Conservation (phyloP, 2,113 vertebrate species). For the Sterna hirundo region DNA sequence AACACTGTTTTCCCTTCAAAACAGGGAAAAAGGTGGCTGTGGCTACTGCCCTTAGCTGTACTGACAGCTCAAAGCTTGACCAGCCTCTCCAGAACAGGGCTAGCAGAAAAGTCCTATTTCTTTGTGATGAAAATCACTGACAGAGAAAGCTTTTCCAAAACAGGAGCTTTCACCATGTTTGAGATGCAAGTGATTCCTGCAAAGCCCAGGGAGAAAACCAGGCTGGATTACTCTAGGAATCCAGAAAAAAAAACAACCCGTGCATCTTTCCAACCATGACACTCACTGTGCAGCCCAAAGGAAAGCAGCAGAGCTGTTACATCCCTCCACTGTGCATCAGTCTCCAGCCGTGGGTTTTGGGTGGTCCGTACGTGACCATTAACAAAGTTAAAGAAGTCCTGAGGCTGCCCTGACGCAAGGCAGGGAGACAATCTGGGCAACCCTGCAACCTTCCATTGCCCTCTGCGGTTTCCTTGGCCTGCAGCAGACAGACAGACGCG, state of each 20-base stretch:
- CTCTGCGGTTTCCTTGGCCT: not conserved
- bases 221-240: not conserved
- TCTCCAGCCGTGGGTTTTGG: not conserved
- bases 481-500: not conserved
- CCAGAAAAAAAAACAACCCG: no score
- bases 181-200: not conserved
- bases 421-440: not conserved
- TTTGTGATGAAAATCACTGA: not conserved
- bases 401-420: not conserved
- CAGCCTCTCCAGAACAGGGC: not conserved
- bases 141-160: not conserved
- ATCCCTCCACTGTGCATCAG: not conserved
- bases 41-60: not conserved
- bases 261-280: not conserved
- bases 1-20: not conserved
- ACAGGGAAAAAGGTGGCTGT: not conserved
- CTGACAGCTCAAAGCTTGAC: not conserved
- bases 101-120: not conserved
- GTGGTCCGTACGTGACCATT: rapidly evolving
- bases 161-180: not conserved
- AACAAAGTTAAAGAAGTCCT: not conserved
- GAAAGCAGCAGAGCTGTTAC: not conserved
- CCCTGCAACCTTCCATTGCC: not conserved
- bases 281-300: not conserved
- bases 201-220: not conserved